phyloP scores from a whole-genome alignment of 1,140 invertebrate species.

The Wasmannia auropunctata region DNA sequence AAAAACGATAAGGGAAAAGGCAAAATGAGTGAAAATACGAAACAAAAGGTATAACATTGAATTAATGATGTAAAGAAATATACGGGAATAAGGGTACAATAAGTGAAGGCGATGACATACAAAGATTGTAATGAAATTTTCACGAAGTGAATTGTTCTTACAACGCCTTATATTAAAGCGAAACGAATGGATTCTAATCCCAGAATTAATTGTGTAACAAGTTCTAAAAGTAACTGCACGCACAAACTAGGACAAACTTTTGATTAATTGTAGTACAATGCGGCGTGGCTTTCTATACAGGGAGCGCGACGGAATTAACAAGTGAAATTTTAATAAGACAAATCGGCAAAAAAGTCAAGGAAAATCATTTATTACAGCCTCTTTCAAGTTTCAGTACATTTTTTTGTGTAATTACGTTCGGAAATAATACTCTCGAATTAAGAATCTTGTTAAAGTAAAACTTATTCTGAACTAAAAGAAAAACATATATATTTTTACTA shows the following conservation, averaged over 20 bases:
- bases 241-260: constrained; percentile 52
- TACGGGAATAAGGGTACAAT: not conserved
- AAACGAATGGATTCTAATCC: not conserved
- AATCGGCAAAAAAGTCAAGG: not conserved
- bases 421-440: not conserved
- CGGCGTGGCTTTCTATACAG: not conserved
- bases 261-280: constrained; percentile 46
- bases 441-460: not conserved
- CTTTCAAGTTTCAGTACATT: not conserved
- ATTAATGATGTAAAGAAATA: constrained; percentile 8
- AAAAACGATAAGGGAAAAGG: not conserved
- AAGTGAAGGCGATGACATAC: not conserved
- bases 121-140: constrained; percentile 18
- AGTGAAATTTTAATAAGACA: constrained; percentile 33
- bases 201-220: constrained; percentile 25
- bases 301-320: not conserved
- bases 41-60: not conserved
- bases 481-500: not conserved
- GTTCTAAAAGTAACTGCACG: constrained; percentile 28
- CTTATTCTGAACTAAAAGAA: not conserved
- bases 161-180: constrained; percentile 1
- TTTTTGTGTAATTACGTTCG: constrained; percentile 20
- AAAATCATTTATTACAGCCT: constrained; percentile 15
- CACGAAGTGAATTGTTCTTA: not conserved
- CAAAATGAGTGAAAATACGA: constrained; percentile 4